Conservation (phyloP, 2,888 invertebrate species). For the Meteorus colon region DNA sequence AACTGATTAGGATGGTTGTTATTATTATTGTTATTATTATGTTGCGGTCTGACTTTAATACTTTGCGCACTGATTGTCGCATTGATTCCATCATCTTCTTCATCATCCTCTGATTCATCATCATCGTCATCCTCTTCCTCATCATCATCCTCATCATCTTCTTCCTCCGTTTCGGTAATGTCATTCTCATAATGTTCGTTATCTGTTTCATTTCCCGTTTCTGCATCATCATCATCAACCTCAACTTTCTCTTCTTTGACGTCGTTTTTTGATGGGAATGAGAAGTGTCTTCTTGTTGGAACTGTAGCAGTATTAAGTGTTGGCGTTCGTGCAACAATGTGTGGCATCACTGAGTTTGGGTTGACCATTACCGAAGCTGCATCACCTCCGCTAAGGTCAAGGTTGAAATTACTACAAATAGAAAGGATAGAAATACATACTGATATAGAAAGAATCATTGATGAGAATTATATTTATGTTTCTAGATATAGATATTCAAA, state of each 20-base stretch:
- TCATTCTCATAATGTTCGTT: conserved; percentile 70
- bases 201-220: conserved; percentile 68
- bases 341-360: conserved; percentile 92
- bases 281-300: conserved; percentile 59
- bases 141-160: conserved; percentile 64
- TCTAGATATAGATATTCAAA: neutral
- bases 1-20: neutral
- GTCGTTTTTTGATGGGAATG: conserved; percentile 58
- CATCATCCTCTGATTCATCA: conserved; percentile 58
- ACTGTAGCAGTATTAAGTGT: conserved; percentile 46
- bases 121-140: conserved; percentile 51
- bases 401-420: conserved; percentile 76
- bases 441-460: conserved; percentile 7
- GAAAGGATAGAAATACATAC: conserved; percentile 38
- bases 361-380: conserved; percentile 89
- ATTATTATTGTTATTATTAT: conserved; percentile 3
- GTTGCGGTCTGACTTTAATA: conserved; percentile 54
- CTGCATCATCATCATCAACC: conserved; percentile 59
- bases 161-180: conserved; percentile 76
- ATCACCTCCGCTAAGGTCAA: conserved; percentile 82
- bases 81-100: conserved; percentile 50
- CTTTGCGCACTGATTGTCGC: conserved; percentile 40
- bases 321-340: conserved; percentile 74
- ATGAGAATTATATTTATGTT: neutral
- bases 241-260: conserved; percentile 61